Base-by-base conservation (phyloP, 2,113 vertebrate genomes). In the Hystrix cristata region DNA sequence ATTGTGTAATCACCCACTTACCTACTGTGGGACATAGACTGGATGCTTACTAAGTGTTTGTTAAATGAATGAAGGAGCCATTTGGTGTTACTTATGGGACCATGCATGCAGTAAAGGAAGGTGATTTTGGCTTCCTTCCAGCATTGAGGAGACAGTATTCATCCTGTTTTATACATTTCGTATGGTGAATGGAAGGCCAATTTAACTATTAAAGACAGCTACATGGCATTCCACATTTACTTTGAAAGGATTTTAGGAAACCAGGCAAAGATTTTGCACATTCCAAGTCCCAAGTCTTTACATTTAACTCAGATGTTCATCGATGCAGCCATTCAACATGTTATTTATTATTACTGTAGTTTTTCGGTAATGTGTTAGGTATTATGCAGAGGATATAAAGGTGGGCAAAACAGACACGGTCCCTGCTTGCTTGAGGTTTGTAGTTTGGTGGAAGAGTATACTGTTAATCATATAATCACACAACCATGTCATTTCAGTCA, bases 161-260 rank as follows among this genome's bases (percentile, higher is more conserved):
- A 83, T 83, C 19, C 15, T 80, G 46, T 88, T 95, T 91, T 59
- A 62, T 65, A 51, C 65, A 62, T 96, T 88, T 96, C n/a, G 90
- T 65, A 71, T 65, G 60, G 11, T 59, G 27, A 82, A 19, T 86
- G 60, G 27, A 84, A 88, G 69, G 46, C 74, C 53, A 83, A 23
- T 29, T 86, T 86, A 74, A n/a, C 62, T 62, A 64, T 64, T 59
- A 18, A 57, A 71, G 64, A 89, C 25, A 69, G 53, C 16, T 87
- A 48, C 67, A 11, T 90, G 74, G 23, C 21, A 95, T 81, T 55
- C 23, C 72, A 38, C n/a, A 38, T 93, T 89, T 65, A 65, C 34
- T 89, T 95, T 91, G 74, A 86, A 95, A 53, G 48, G 67, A 90
- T 80, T 62, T 79, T 62, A 92, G 90, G 67, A 94, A 91, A 53